Evolutionary conservation across 2,797 vertebrate species (phyloP).

Genomic region (Onychomys torridus): DNA sequence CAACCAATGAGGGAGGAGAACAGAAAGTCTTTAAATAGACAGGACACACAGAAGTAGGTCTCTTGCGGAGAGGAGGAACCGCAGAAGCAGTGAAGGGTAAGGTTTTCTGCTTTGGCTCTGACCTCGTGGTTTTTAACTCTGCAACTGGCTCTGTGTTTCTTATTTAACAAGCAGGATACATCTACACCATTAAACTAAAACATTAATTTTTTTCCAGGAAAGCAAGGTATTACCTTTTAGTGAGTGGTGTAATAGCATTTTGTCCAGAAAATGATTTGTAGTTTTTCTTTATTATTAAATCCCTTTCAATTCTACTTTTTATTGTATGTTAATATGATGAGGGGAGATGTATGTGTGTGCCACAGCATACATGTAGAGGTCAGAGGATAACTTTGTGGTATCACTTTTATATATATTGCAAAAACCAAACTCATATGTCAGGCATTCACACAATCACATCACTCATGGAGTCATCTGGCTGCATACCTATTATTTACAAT

Average conservation of each 20-base stretch:
- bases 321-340: background rate
- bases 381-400: background rate
- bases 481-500: no score
- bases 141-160: no score
- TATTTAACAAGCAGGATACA: no score
- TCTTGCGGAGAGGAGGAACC: no score
- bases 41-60: no score
- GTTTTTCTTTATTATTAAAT: constrained; percentile 26
- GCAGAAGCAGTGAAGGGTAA: no score
- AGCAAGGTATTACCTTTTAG: background rate
- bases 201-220: background rate
- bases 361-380: background rate
- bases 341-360: background rate
- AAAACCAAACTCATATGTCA: background rate
- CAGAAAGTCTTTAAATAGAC: no score
- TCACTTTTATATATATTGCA: background rate
- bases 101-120: no score
- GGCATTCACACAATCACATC: rapidly evolving
- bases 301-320: background rate
- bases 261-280: constrained; percentile 12
- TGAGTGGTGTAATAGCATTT: background rate
- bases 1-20: no score
- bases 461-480: background rate
- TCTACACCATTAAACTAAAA: background rate
- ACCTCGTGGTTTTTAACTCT: no score